A percentile compares a stretch with the other conserved stretches of the same genome.
Conservation (phyloP, 2,888 invertebrate genomes). For the Agapostemon virescens region DNA sequence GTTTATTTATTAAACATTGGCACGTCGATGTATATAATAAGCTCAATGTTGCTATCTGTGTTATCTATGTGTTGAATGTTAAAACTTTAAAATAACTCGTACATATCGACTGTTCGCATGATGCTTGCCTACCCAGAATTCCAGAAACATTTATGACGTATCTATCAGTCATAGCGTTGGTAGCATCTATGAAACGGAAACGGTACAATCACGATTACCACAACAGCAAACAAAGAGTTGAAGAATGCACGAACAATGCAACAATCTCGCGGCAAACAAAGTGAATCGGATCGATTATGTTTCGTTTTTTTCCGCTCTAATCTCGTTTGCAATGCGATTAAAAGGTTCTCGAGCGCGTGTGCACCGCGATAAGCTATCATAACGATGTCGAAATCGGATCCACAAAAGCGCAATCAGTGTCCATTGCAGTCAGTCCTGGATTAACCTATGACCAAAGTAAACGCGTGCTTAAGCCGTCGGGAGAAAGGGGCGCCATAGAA, state of each 20-base stretch:
- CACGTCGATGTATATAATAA: too few relatives aligned
- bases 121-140: not conserved
- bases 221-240: not conserved
- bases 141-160: not conserved
- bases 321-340: not conserved
- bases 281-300: not conserved
- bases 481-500: too few relatives aligned
- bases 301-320: not conserved
- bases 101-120: not conserved
- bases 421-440: too few relatives aligned
- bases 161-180: not conserved
- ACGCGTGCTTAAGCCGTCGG: too few relatives aligned
- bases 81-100: not conserved
- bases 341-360: conserved; percentile 5
- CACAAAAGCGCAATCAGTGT: conserved; percentile 17
- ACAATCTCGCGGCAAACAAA: not conserved
- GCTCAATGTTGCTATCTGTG: too few relatives aligned
- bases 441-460: too few relatives aligned
- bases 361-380: conserved; percentile 48
- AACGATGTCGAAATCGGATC: conserved; percentile 49
- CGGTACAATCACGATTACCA: not conserved
- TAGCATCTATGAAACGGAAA: not conserved
- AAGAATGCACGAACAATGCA: not conserved
- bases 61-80: too few relatives aligned
- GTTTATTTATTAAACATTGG: too few relatives aligned